phyloP scores from a whole-genome alignment of 2,113 vertebrate species.

The Vicugna pacos region DNA sequence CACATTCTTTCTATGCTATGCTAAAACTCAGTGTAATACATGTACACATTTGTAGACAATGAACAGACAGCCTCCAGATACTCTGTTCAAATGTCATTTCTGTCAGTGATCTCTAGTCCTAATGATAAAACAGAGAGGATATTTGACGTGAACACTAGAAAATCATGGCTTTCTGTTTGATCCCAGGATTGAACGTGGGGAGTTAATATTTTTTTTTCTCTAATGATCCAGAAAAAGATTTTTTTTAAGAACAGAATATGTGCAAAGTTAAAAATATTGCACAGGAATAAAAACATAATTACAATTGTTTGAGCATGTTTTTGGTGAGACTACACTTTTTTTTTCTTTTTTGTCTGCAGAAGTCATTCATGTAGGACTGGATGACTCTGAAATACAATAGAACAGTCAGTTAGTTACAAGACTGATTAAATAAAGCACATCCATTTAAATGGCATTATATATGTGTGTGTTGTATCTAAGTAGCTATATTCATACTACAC shows the following conservation, averaged over 20 bases:
- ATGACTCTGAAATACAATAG: not conserved
- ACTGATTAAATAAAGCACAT: not conserved
- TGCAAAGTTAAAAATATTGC: not conserved
- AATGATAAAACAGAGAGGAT: not conserved
- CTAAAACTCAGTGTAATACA: not conserved
- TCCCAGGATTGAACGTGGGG: not conserved
- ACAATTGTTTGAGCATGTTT: not conserved
- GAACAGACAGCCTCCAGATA: not conserved
- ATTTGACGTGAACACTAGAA: not conserved
- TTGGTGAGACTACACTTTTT: not conserved
- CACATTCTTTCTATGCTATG: not conserved
- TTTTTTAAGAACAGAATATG: not conserved
- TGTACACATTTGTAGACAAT: not conserved
- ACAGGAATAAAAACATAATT: conserved; percentile 20
- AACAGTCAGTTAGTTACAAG: not conserved
- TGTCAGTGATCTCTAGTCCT: not conserved
- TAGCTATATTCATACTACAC: not conserved
- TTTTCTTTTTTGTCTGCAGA: not conserved
- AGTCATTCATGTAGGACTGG: not conserved
- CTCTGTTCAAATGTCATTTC: not conserved
- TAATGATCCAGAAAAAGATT: not conserved
- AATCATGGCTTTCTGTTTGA: not conserved
- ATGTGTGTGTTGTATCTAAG: not conserved
- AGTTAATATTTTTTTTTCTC: not conserved
- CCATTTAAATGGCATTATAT: not conserved